A percentile compares a stretch with the other conserved stretches of the same genome.
Conservation (phyloP, 2,888 invertebrate species). For the Noctua pronuba region DNA sequence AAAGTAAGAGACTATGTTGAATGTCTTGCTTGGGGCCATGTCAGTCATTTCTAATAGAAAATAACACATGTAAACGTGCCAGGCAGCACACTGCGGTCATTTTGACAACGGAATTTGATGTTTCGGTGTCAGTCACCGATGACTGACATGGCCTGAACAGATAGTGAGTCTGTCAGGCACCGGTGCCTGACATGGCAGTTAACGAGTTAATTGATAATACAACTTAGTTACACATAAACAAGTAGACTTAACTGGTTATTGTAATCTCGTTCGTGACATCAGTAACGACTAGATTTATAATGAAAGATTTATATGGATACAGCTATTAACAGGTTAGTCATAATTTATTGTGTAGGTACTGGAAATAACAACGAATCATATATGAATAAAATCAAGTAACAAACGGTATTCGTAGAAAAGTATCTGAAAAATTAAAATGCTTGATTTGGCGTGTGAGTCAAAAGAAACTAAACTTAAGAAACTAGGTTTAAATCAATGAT, state of each 20-base stretch:
- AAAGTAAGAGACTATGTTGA: too few relatives aligned
- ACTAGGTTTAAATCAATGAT: neutral
- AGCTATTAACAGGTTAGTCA: neutral
- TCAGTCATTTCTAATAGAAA: too few relatives aligned
- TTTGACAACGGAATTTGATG: too few relatives aligned
- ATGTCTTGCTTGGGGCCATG: too few relatives aligned
- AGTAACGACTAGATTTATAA: slow-evolving; percentile 1
- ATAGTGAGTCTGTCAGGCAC: too few relatives aligned
- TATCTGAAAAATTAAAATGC: neutral
- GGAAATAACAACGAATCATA: neutral
- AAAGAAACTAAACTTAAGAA: neutral
- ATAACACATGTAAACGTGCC: too few relatives aligned
- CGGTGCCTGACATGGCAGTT: too few relatives aligned
- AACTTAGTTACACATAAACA: slow-evolving; percentile 43
- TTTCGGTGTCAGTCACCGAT: too few relatives aligned
- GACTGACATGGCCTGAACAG: too few relatives aligned
- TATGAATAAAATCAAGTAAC: neutral
- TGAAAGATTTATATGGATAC: neutral
- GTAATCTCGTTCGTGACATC: slow-evolving; percentile 23
- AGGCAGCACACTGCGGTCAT: too few relatives aligned
- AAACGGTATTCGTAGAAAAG: neutral
- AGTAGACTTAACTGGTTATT: slow-evolving; percentile 48
- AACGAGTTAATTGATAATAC: too few relatives aligned
- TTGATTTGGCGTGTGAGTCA: neutral
- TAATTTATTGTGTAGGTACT: neutral